phyloP scores from a whole-genome alignment of 2,797 vertebrate genomes.

The Orientallactaga sibirica region DNA sequence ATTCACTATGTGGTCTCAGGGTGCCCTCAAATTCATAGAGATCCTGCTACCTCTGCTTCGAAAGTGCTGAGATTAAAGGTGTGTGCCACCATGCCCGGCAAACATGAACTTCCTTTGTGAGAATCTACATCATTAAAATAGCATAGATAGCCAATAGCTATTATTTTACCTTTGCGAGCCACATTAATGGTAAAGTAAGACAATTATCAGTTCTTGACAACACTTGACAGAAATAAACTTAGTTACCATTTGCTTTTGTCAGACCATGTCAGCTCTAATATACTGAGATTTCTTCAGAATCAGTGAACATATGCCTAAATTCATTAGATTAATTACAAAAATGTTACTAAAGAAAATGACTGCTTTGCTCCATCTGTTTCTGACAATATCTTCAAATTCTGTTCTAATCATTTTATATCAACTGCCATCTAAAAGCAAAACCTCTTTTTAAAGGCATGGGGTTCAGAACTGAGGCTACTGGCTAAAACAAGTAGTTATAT shows the following conservation, averaged over 20 bases:
- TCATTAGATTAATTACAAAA: slow-evolving; percentile 20
- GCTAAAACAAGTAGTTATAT: not conserved
- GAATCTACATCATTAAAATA: slow-evolving; percentile 5
- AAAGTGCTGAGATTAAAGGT: too few relatives aligned
- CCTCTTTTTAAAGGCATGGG: not conserved
- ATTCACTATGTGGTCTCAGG: too few relatives aligned
- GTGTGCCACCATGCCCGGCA: too few relatives aligned
- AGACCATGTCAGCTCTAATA: not conserved
- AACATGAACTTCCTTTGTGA: slow-evolving; percentile 14
- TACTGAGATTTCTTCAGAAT: slow-evolving; percentile 33
- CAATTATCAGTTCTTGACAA: not conserved
- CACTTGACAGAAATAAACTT: not conserved
- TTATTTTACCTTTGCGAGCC: not conserved
- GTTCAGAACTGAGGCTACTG: not conserved
- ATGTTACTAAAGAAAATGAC: not conserved
- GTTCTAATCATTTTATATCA: slow-evolving; percentile 40
- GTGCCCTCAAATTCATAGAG: too few relatives aligned
- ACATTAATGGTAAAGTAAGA: not conserved
- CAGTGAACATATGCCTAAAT: not conserved
- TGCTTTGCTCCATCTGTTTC: slow-evolving; percentile 29
- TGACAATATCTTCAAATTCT: slow-evolving; percentile 28
- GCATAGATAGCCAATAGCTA: not conserved
- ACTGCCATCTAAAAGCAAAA: not conserved
- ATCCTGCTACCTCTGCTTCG: too few relatives aligned
- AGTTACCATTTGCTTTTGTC: not conserved